These are phyloP conservation scores for Syngnathus typhle DNA, from an alignment of 2,113 vertebrate genomes.

Conservation along the genomic window DNA sequence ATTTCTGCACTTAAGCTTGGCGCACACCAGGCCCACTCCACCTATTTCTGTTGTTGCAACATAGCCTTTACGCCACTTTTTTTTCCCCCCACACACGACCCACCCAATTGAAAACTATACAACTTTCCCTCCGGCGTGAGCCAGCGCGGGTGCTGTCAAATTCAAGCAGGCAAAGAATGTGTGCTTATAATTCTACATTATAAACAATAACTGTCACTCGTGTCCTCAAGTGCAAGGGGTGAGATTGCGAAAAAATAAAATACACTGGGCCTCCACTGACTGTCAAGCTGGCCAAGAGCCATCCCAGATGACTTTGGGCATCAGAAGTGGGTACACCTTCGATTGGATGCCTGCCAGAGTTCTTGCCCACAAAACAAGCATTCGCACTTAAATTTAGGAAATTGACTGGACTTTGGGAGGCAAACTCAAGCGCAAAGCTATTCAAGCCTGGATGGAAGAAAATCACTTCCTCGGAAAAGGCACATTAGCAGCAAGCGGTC, in stretches of 20 bases:
- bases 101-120: not conserved
- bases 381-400: too few species aligned
- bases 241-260: conserved; percentile 14
- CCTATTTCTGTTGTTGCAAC: conserved; percentile 43
- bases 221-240: conserved; percentile 38
- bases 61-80: conserved; percentile 7
- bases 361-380: too few species aligned
- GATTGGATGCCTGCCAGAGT: too few species aligned
- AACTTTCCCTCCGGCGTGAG: too few species aligned
- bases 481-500: too few species aligned
- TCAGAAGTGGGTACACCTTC: too few species aligned
- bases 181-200: conserved; percentile 60
- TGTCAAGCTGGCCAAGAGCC: not conserved
- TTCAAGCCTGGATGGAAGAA: too few species aligned
- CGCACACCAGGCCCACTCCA: conserved; percentile 28
- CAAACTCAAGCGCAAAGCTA: too few species aligned
- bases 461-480: too few species aligned
- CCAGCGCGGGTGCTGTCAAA: conserved; percentile 46
- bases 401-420: too few species aligned
- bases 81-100: not conserved
- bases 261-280: not conserved
- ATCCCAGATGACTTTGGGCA: too few species aligned
- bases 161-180: conserved; percentile 46
- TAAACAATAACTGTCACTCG: conserved; percentile 33
- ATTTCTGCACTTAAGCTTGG: conserved; percentile 3